Conservation (phyloP, 2,113 vertebrate genomes). For the Rostratula benghalensis region DNA sequence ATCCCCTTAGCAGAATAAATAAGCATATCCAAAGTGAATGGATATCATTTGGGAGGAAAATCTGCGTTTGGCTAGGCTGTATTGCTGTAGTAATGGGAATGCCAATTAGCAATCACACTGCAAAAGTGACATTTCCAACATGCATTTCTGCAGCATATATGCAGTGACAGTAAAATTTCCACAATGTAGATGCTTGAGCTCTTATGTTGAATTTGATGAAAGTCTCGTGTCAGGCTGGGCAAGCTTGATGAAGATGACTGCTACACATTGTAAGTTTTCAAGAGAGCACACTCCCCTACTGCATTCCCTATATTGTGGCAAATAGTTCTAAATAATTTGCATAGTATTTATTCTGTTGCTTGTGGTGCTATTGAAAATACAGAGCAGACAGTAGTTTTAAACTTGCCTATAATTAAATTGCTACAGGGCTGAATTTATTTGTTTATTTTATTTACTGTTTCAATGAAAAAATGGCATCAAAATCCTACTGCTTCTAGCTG, state of each 20-base stretch:
- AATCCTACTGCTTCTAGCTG: not conserved
- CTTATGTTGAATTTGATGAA: constrained; percentile 7
- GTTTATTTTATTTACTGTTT: constrained; percentile 30
- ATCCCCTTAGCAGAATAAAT: not conserved
- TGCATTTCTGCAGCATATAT: not conserved
- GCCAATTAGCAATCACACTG: not conserved
- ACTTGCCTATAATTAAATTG: not conserved
- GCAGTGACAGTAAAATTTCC: not conserved
- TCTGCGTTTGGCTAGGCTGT: not conserved
- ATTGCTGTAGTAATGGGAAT: not conserved
- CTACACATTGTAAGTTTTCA: not conserved
- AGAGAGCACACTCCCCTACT: not conserved
- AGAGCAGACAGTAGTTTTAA: not conserved
- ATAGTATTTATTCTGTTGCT: constrained; percentile 22
- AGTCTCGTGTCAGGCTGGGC: not conserved
- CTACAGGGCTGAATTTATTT: not conserved
- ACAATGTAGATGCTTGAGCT: not conserved
- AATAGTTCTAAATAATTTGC: constrained; percentile 27
- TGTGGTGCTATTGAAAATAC: constrained; percentile 8
- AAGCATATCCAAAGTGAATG: not conserved
- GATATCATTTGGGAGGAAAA: not conserved
- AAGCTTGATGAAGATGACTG: not conserved
- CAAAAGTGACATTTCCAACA: not conserved
- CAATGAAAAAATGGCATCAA: not conserved
- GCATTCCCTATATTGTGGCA: not conserved